A percentile compares a stretch with the other conserved stretches of the same genome.
These are phyloP conservation scores for Karalla daura DNA, from an alignment of 2,797 vertebrate genomes.

Conservation along the genomic window DNA sequence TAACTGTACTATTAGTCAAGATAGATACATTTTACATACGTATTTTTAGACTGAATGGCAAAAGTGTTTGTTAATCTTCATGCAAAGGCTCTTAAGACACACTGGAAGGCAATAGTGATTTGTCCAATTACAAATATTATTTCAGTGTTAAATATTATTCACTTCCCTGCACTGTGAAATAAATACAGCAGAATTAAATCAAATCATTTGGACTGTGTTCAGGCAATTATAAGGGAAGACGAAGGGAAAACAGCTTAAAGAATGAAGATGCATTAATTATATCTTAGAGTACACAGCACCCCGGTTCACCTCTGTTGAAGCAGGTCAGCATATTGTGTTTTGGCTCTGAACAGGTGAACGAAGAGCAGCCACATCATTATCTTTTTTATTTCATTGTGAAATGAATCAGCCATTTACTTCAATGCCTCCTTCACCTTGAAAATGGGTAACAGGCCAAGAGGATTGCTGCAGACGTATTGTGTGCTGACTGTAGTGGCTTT, in stretches of 20 bases:
- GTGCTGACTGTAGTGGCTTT: conserved; percentile 17
- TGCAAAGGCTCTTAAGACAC: not conserved
- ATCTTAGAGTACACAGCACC: conserved; percentile 6
- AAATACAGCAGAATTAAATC: conserved; percentile 20
- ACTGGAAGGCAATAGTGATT: not conserved
- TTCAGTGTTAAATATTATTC: conserved; percentile 5
- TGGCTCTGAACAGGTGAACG: conserved; percentile 13
- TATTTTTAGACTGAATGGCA: not conserved
- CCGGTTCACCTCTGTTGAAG: conserved; percentile 24
- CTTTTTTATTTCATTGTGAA: conserved; percentile 43
- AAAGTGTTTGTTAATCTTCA: no score
- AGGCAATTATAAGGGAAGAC: conserved; percentile 1
- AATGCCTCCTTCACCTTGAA: conserved; percentile 56
- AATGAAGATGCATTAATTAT: conserved; percentile 14
- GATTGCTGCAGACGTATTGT: conserved; percentile 17
- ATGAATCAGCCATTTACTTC: conserved; percentile 28
- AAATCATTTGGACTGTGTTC: conserved; percentile 16
- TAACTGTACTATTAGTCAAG: no score
- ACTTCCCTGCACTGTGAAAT: conserved; percentile 11
- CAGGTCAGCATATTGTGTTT: conserved; percentile 20
- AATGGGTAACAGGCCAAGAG: conserved; percentile 46
- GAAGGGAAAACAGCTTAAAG: not conserved
- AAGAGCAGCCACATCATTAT: not conserved
- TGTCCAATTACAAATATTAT: conserved; percentile 3
- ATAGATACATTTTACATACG: not conserved